Base-by-base conservation (phyloP, 2,888 invertebrate species). In the Scrobipalpa atriplicella region DNA sequence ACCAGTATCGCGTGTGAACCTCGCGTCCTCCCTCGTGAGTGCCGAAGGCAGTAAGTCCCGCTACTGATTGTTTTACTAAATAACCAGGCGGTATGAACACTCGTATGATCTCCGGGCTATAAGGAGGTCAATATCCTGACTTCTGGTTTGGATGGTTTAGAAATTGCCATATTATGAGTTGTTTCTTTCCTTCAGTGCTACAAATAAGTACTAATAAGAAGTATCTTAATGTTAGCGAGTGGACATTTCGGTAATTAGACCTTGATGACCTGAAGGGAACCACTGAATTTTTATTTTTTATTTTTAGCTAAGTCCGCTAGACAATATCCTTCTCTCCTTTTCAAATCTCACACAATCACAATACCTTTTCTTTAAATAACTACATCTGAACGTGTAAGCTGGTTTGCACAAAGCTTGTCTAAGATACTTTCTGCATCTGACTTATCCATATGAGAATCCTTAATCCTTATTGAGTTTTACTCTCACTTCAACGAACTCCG, bases 51-150 rank as follows among this genome's bases (percentile, higher is more conserved):
- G 68, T 63, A 64, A 80, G 83, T 86, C 81, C 88, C 88, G 91
- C 90, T 90, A 90, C 90, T 82, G 90, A 87, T 85, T 83, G 86
- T 87, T 86, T 87, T 83, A 76, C 80, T 86, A 86, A 86, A 83
- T 85, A 81, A 82, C 64, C 54, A 56, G 36, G 41, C 54, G 52
- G 64, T 39, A 61, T 39, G 61, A 19, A 52, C 21, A 11, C 58
- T 58, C 58, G 36, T 52, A 63, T 63, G 52, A 52, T 63, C 63
- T 51, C 52, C 63, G 29, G 29, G 47, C 43, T 38, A 38, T 62
- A 9, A 29, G 63, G 43, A 43, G 63, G 51, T 63, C 63, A 63
- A 63, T 63, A 52, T 63, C 63, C 63, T 63, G 51, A 58, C 29
- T 38, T n/a, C 38, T 58, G n/a, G 58, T 36, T 36, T 16, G 47